Evolutionary conservation across 2,888 invertebrate genomes (phyloP), one percentile per base, ranked within the genome.

Genomic region (Andrena trimmerana): DNA sequence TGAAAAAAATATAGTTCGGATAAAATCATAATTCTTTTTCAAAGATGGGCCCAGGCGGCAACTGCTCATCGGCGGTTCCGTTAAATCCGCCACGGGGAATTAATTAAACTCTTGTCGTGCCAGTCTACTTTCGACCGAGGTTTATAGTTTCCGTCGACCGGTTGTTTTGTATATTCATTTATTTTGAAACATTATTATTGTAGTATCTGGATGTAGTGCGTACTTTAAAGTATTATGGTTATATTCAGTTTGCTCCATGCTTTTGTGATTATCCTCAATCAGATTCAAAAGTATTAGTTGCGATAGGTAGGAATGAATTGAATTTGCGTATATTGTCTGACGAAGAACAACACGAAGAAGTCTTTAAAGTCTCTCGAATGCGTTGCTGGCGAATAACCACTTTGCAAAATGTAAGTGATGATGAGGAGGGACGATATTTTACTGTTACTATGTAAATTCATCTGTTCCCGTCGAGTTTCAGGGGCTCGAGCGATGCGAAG

Each of bases 351-450:
- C 96, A 96, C 87, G 99, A 99, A 94, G 97, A 97, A 66, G 96
- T 96, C 90, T 99, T 98, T 94, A 98, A 98, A 94, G 98, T 99
- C 54, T 99, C 99, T 0, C 95, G 99, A 89, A 99, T 99, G 97
- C 96, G 98, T 78, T 99, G 99, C 91, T 99, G 99, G 99, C 96
- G 99, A 89, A 98, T 99, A 66, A 98, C 98, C 27, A 97, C 98
- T 1, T 95, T 97, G 89, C 97, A 97, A 93, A 95, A 95, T 89
- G 97, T 97, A 94, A 95, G 95, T 93, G 52, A 65, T n/a, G 62
- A 48, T 62, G 27, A 57, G 27, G 2, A 31, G 48, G 50, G 27
- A 36, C 3, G 31, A 27, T 74, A 24, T 20, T 27, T 42, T 33
- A 8, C 16, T 27, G 5, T 1, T 67, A 10, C 2, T 7, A 52